Base-by-base conservation (phyloP, 2,113 vertebrate genomes). In the Pollimyrus isidori region DNA sequence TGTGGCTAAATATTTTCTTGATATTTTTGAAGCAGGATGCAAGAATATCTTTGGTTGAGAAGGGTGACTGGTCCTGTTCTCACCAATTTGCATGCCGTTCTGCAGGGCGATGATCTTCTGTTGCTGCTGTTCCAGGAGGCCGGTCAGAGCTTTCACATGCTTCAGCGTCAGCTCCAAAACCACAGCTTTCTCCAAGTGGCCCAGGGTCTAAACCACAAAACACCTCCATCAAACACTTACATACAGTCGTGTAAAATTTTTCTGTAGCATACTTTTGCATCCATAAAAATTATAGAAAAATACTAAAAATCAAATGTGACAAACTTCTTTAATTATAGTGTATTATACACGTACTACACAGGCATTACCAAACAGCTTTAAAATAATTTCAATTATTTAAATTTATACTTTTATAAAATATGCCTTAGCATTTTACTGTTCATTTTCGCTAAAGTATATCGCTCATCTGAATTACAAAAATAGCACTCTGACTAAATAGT, bases 111-210 rank as follows among this genome's bases (percentile, higher is more conserved):
- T 90, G 48, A 99, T 99, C 91, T 99, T 97, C 95, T 99, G 97
- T 90, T 99, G 98, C 91, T 99, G 98, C 92, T 99, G 98, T 89
- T 99, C 98, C 49, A 99, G 97, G 45, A 98, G 93, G 2, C 92
- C 94, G n/a, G 96, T 98, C 30, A 99, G 95, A 0, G 97, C 96
- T 90, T 98, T 98, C 93, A 99, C 97, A 3, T 99, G 98, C 94
- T 99, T 99, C 90, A 99, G 92, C 56, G 98, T 99, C 91, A 99
- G 98, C 86, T 99, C 98, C 91, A 99, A 95, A 83, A 99, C 98
- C 93, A 99, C 98, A 0, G 98, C 98, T 94, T 99, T 99, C 95
- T 99, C 98, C 97, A 99, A 94, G 95, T 99, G 98, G 73, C 98
- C 98, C 92, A 99, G 94, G 48, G 98, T 99, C 98, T 99, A 96